phyloP scores from a whole-genome alignment of 2,888 invertebrate genomes.

The Cheilosia vulpina region DNA sequence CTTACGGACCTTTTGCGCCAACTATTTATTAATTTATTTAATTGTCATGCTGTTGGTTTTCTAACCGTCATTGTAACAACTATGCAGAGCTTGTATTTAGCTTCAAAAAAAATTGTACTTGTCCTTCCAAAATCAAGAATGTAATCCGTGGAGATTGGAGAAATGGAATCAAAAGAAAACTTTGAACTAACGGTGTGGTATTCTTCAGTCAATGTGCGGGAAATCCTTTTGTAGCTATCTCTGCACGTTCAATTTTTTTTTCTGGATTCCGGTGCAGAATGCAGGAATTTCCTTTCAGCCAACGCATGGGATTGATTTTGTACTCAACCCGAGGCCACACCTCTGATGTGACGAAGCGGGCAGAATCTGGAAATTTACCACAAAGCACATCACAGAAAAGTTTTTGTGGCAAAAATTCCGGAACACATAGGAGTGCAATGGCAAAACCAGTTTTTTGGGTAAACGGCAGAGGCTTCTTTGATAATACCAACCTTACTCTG shows the following conservation, averaged over 20 bases:
- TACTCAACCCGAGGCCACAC: neutral
- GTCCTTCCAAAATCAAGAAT: slow-evolving; percentile 6
- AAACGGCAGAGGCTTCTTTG: slow-evolving; percentile 9
- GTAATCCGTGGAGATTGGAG: slow-evolving; percentile 10
- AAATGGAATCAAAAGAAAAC: slow-evolving; percentile 13
- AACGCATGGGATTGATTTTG: slow-evolving; percentile 22
- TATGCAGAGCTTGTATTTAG: too few species aligned
- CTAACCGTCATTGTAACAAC: too few species aligned
- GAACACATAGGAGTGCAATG: slow-evolving; percentile 5
- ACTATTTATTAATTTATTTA: too few species aligned
- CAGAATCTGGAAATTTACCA: slow-evolving; percentile 47
- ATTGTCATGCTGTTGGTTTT: too few species aligned
- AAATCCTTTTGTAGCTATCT: slow-evolving; percentile 23
- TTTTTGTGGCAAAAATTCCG: slow-evolving; percentile 19
- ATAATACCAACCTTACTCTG: slow-evolving; percentile 19
- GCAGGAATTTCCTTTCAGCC: slow-evolving; percentile 19
- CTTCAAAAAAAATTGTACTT: neutral
- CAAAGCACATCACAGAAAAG: slow-evolving; percentile 39
- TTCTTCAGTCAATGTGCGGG: slow-evolving; percentile 7
- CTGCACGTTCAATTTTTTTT: slow-evolving; percentile 1
- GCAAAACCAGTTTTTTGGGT: slow-evolving; percentile 1
- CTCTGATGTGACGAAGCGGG: neutral
- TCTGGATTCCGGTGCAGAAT: neutral
- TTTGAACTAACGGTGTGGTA: slow-evolving; percentile 9
- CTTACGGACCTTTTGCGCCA: too few species aligned